Evolutionary conservation across 2,797 vertebrate genomes (phyloP), one percentile per base, ranked within the genome.

Genomic region (Chelidonichthys spinosus): DNA sequence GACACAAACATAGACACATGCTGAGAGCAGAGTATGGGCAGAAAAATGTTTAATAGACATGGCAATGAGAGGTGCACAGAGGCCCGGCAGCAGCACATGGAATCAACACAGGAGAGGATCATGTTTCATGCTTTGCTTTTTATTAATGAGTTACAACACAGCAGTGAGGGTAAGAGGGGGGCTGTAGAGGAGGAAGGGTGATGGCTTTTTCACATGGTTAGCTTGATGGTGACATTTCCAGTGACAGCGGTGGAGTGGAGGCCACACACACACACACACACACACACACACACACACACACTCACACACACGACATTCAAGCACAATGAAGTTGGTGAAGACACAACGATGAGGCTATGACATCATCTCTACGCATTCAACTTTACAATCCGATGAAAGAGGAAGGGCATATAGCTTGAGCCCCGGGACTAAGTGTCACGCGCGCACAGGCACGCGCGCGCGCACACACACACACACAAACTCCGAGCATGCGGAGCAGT

Each of bases 341-440:
- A 82, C 73, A 78, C 60, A 79, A 58, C 68, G 78, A 89, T 74
- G 86, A 71, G 69, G 78, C 77, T 47, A 84, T 92, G 88, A 90
- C 89, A 88, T 90, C 90, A 90, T 78, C 59, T 55, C 67, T 77
- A 89, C 73, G 84, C 83, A 88, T 91, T 90, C 82, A 89, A 91
- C 87, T 92, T 90, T 83, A 79, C 76, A 87, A 90, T 87, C 60
- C 88, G 83, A 88, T 74, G 84, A 42, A 14, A 78, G 72, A 72
- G 63, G 72, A 74, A 79, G 80, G 83, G 81, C 82, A 63, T 25
- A 52, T 7, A n/a, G 59, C 43, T 32, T 4, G 35, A 68, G 63
- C 62, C 71, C 76, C 74, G 79, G 82, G 73, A 78, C 72, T 69
- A 52, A 6, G 49, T 54, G 69, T 47, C 59, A 69, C 60, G 46